Evolutionary conservation across 2,888 invertebrate species (phyloP).

Genomic region (Listrodromus nycthemerus): DNA sequence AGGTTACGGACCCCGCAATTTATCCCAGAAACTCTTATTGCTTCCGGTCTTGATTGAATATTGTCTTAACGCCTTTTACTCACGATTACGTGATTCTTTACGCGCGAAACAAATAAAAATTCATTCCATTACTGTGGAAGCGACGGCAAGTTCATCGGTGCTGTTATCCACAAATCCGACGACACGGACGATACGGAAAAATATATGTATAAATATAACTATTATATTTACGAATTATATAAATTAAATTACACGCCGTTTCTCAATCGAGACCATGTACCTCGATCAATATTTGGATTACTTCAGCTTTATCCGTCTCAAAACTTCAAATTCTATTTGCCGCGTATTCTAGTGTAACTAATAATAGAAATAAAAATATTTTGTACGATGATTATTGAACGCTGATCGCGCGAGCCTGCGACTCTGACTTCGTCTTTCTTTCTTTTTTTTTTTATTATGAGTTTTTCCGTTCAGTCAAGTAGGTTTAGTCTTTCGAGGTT

Average conservation of each 20-base stretch:
- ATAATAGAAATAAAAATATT: constrained; percentile 31
- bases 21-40: constrained; percentile 28
- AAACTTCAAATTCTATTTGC: constrained; percentile 18
- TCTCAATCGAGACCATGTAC: constrained; percentile 7
- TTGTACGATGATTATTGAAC: constrained; percentile 28
- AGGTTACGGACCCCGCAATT: constrained; percentile 23
- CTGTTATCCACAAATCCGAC: background rate
- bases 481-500: background rate
- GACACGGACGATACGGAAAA: constrained; percentile 46
- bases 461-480: background rate
- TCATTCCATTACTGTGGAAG: constrained; percentile 5
- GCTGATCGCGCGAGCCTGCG: background rate
- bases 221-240: constrained; percentile 55
- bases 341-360: constrained; percentile 13
- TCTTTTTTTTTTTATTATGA: background rate
- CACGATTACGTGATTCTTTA: constrained; percentile 14
- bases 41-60: constrained; percentile 55
- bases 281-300: constrained; percentile 40
- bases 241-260: constrained; percentile 56
- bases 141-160: constrained; percentile 16
- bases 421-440: background rate
- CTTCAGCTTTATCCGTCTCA: background rate
- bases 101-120: background rate
- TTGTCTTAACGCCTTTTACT: constrained; percentile 42
- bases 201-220: constrained; percentile 51